Base-by-base conservation (phyloP, 2,888 invertebrate genomes). In the Nudaria mundana region DNA sequence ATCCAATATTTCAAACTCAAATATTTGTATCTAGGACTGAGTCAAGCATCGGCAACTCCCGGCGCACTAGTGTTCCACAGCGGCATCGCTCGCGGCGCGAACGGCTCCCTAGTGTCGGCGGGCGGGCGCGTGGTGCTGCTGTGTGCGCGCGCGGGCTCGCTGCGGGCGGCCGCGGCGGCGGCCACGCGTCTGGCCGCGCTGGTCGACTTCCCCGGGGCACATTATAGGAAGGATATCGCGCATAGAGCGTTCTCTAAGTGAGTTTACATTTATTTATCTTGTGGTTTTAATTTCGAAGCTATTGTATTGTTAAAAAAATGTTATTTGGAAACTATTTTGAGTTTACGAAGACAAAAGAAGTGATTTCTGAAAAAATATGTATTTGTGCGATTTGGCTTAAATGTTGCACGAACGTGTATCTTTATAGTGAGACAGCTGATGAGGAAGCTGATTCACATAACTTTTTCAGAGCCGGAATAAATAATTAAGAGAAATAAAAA, bases 141-240 rank as follows among this genome's bases (percentile, higher is more conserved):
- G 15, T 94, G 96, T 15, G 93, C 94, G 1, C 70, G 94, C 28
- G 94, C 93, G 0, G 76, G 89, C 0, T 91, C 93, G 12, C 87
- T 98, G 28, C 89, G 92, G 0, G 81, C 88, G 5, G 97, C 97
- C 2, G 94, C 94, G 0, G 91, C 91, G 1, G 91, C 90, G 44
- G 96, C 96, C 11, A 93, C 94, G 0, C 83, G 90, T 36, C 93
- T 94, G 11, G 97, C 95, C 12, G 84, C 91, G n/a, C 71, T 78
- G 3, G 93, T 99, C 8, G 84, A 90, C 52, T 99, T 98, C 83
- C 93, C 95, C 10, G 97, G 97, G 0, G 93, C 93, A 3, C 97
- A 97, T 73, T 95, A 92, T 68, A 90, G 99, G 46, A 94, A 89
- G 59, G 99, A 99, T 71, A 99, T 99, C 70, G 98, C 94, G 0